Evolutionary conservation across 2,797 vertebrate genomes (phyloP), one percentile per base, ranked within the genome.

Genomic region (Choloepus didactylus): DNA sequence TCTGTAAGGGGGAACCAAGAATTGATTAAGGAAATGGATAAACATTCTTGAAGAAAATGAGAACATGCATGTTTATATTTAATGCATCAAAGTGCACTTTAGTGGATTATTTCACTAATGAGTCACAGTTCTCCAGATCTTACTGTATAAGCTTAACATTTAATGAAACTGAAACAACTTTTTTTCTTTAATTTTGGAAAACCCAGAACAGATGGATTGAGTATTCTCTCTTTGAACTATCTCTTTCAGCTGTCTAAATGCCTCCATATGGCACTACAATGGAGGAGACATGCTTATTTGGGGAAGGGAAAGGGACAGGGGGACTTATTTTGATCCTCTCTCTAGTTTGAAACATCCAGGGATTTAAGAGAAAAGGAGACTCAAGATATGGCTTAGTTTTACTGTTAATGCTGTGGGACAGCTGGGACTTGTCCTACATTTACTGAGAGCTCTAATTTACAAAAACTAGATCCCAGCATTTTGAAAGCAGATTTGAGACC

Each of bases 351-450:
- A 60, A 95, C 79, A 85, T 91, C 95, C 60, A 69, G 90, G 31
- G 97, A 94, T 92, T 92, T 89, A 94, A 98, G 51, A 41, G 81
- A 96, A 95, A 79, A 25, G 9, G 41, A 97, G 85, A 96, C 90
- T 97, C 87, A 91, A 98, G 81, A 90, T 95, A 91, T 84, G 49
- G 35, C 80, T 98, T 95, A 95, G 91, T 97, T 98, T 96, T 97
- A 97, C 94, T 95, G 93, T 80, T 92, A 97, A 88, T 93, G 62
- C 72, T 89, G 69, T 29, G 92, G 35, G 49, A 81, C 89, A 95
- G 82, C 93, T 83, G 54, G 93, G 66, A 97, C 95, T 87, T 97
- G 96, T 93, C 94, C 97, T 87, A 98, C 64, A 97, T 97, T 96
- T 96, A 90, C 93, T 69, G 95, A 88, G 90, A 91, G 44, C 38